Conservation (phyloP, 2,113 vertebrate genomes). For the Brienomyrus brachyistius region DNA sequence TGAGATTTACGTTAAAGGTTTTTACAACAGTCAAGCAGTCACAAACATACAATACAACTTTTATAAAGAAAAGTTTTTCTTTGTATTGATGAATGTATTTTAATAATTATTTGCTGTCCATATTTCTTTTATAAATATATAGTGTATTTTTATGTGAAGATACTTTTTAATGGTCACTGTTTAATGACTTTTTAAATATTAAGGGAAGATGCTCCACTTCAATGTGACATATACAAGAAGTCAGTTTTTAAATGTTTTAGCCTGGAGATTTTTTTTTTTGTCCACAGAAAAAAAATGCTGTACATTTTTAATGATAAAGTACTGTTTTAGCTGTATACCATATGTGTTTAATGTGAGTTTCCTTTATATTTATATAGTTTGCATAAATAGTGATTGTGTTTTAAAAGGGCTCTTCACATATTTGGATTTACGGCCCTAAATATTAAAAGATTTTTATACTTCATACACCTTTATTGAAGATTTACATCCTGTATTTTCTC, state of each 20-base stretch:
- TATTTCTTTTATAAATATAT: neutral
- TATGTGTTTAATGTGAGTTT: neutral
- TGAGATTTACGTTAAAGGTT: neutral
- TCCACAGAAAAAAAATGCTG: neutral
- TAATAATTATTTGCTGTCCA: neutral
- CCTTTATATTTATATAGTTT: neutral
- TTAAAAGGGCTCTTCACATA: neutral
- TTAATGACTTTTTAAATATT: neutral
- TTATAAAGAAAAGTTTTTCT: constrained; percentile 24
- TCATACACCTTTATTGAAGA: neutral
- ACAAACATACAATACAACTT: neutral
- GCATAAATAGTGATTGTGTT: neutral
- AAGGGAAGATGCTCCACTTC: neutral
- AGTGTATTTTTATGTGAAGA: neutral
- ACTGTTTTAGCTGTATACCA: neutral
- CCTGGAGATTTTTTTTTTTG: neutral
- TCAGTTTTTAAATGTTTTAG: neutral
- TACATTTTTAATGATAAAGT: neutral
- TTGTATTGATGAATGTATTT: constrained; percentile 45
- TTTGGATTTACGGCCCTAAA: neutral
- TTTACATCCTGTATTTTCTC: neutral
- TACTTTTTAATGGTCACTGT: neutral
- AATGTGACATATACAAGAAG: neutral
- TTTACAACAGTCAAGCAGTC: constrained; percentile 13
- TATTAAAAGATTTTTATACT: neutral